Base-by-base conservation (phyloP, 2,113 vertebrate species). In the Sceloporus tristichus region DNA sequence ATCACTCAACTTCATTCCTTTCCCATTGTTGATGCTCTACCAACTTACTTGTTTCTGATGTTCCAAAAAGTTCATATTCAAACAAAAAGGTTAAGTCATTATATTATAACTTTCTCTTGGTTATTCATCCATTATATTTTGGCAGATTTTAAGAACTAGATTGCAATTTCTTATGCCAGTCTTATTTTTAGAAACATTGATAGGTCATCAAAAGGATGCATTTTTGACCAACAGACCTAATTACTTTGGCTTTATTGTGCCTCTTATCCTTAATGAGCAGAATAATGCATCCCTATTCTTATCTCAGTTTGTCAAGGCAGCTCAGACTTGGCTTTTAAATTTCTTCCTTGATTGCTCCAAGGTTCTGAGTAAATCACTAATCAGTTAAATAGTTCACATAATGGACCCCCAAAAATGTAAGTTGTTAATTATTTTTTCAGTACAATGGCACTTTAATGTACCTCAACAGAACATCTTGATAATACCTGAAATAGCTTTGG, bases 351-450 rank as follows among this genome's bases (percentile, higher is more conserved):
- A 95, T 94, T 96, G 94, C 90, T 91, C 96, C 93, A 96, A 94
- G 96, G 95, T 97, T 95, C 93, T 90, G 88, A 90, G 88, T 96
- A 96, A 97, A 96, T 96, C 95, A 94, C 95, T 92, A 90, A 95
- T 94, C 92, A 93, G 86, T 92, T 95, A 96, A 94, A 93, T 92
- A 93, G 94, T 94, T 85, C 85, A 95, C 94, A 93, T 95, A 96
- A 96, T 92, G 91, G 85, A 94, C 92, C 93, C 81, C 90, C 92
- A 92, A 93, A 89, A 94, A 94, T 94, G 89, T 93, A 94, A 68
- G 89, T 94, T 94, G 95, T 95, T 96, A 95, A 95, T 96, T 96
- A 95, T 96, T 96, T 96, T 94, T 94, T 84, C 94, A 91, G 91
- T 85, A 90, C 90, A 94, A 78, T 82, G 42, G 87, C 94, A 91